Conservation (phyloP, 1,140 invertebrate species). For the Orchesella cincta region DNA sequence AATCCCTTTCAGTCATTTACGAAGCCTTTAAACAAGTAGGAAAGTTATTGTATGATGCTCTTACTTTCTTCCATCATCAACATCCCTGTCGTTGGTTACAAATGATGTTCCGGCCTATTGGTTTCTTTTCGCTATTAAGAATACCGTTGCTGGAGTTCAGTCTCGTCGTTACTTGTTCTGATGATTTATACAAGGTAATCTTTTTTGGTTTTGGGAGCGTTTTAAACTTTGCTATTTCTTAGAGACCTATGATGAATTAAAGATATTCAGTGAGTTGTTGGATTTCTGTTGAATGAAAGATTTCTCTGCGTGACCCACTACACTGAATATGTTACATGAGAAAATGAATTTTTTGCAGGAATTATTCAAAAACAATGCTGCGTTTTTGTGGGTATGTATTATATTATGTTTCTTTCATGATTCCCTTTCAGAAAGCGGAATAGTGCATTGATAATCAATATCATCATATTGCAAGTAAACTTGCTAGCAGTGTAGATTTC, state of each 20-base stretch:
- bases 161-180: background rate
- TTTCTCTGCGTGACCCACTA: constrained; percentile 65
- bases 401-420: constrained; percentile 40
- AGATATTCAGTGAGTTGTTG: constrained; percentile 76
- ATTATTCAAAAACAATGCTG: too few relatives aligned
- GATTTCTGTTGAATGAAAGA: constrained; percentile 80
- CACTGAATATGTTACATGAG: too few relatives aligned
- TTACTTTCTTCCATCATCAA: too few relatives aligned
- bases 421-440: background rate
- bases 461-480: too few relatives aligned
- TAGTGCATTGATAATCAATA: too few relatives aligned
- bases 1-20: background rate
- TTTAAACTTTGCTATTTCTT: constrained; percentile 65
- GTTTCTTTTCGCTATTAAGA: too few relatives aligned
- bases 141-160: background rate
- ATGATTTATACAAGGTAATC: constrained; percentile 32
- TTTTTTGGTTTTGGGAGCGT: constrained; percentile 50
- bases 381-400: constrained; percentile 61
- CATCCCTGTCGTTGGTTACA: too few relatives aligned
- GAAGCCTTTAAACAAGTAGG: too few relatives aligned
- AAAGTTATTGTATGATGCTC: too few relatives aligned
- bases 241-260: constrained; percentile 70
- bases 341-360: too few relatives aligned
- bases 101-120: background rate
- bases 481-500: too few relatives aligned